These are phyloP conservation scores for Caenorhabditis tropicalis DNA, from an alignment of 1,140 invertebrate genomes.

Conservation along the genomic window DNA sequence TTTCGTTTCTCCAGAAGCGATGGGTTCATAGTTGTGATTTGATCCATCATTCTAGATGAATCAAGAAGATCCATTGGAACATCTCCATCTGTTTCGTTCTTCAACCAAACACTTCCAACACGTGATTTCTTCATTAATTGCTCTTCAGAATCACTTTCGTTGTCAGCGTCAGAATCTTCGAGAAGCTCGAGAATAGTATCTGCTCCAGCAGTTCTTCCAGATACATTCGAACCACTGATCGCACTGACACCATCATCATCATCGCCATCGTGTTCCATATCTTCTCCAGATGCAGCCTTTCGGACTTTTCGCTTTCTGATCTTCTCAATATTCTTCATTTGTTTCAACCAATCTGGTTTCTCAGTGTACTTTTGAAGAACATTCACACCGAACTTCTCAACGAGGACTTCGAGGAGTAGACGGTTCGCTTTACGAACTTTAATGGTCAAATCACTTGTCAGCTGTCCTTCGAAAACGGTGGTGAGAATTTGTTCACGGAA, in stretches of 20 bases:
- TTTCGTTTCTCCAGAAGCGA: neutral
- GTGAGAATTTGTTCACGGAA: constrained; percentile 55
- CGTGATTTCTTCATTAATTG: constrained; percentile 39
- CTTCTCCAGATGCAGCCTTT: constrained; percentile 39
- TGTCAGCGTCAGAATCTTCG: constrained; percentile 57
- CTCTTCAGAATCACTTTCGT: constrained; percentile 48
- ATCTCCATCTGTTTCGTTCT: constrained; percentile 56
- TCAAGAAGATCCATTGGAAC: constrained; percentile 57
- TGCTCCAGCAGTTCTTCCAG: constrained; percentile 55
- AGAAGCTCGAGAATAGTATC: constrained; percentile 59
- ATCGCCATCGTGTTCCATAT: constrained; percentile 48
- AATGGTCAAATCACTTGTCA: constrained; percentile 52
- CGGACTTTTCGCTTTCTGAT: constrained; percentile 46
- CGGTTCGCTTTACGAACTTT: constrained; percentile 59
- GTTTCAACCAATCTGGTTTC: constrained; percentile 57
- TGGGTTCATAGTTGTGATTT: constrained; percentile 50
- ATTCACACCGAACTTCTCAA: constrained; percentile 55
- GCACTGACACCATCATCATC: constrained; percentile 46
- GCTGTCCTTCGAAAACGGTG: constrained; percentile 56
- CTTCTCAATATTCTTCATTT: constrained; percentile 59
- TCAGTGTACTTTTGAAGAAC: constrained; percentile 53
- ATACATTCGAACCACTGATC: constrained; percentile 26
- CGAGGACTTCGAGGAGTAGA: constrained; percentile 55
- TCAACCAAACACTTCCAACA: constrained; percentile 56
- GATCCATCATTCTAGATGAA: constrained; percentile 53